Evolutionary conservation across 2,888 invertebrate species (phyloP), one percentile per base, ranked within the genome.

Genomic region (Dyspetes luteomarginatus): DNA sequence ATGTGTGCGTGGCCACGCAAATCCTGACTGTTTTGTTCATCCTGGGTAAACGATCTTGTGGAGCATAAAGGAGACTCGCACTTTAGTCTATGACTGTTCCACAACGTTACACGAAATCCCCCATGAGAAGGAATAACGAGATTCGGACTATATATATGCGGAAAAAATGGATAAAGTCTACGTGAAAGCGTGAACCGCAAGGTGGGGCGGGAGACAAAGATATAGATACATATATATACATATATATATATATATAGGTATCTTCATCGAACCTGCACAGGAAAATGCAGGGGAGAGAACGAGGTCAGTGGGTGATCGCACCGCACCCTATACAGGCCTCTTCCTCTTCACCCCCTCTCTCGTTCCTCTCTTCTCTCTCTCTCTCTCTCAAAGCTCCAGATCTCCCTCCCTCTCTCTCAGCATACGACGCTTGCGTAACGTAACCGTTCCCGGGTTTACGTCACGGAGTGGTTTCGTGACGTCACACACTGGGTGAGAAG

Each of bases 301-400:
- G 90, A 87, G 90, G 90, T 85, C 90, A 90, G 88, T 90, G 88
- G 90, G 90, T 89, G 89, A 90, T 90, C 88, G 87, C 85, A 88
- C 86, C 88, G 86, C 85, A 86, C 86, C 85, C 86, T 82, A 81
- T 45, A 64, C 68, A 68, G 28, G 52, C 45, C 43, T 45, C 74
- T 36, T 12, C 36, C 36, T 7, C 36, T 36, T 9, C 12, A 12
- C 41, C 55, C 45, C 48, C 30, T 56, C 24, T 58, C 56, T 28
- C 17, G n/a, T 26, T 28, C 7, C 22, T 55, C 19, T 48, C 43
- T 43, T 41, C 41, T 62, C 24, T 60, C 48, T 48, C 4, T 41
- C 50, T 41, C 41, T 62, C 24, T 60, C 48, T 48, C 4, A 62
- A 62, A 72, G 62, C 52, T 69, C 43, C 45, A 56, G 56, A 30